Evolutionary conservation across 1,140 invertebrate species (phyloP).

Genomic region (Tribolium castaneum): DNA sequence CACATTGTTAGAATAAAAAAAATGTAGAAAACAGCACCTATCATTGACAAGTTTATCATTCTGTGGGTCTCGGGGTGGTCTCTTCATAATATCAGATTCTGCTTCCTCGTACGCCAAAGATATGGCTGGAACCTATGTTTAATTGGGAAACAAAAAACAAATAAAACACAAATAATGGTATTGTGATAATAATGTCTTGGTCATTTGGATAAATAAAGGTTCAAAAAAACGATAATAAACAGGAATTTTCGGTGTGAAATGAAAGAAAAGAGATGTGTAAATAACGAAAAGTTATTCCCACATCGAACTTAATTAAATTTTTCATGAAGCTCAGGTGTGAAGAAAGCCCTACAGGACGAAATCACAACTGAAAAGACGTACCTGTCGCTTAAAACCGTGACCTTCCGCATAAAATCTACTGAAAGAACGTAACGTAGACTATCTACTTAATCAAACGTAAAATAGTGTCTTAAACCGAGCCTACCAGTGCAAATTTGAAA

Average conservation of each 20-base stretch:
- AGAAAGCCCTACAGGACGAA: conserved; percentile 13
- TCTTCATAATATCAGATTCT: conserved; percentile 99
- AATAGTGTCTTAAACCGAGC: conserved; percentile 44
- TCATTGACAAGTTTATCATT: conserved; percentile 98
- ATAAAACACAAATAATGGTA: neutral
- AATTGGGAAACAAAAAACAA: conserved; percentile 48
- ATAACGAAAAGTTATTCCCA: neutral
- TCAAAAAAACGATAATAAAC: neutral
- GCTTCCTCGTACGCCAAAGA: conserved; percentile 99
- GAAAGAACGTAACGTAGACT: conserved; percentile 17
- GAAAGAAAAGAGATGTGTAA: neutral
- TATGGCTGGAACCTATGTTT: conserved; percentile 93
- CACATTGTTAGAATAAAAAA: conserved; percentile 51
- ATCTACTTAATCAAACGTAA: conserved; percentile 30
- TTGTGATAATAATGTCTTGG: conserved; percentile 14
- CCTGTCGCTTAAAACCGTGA: conserved; percentile 18
- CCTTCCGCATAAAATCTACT: conserved; percentile 26
- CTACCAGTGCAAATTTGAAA: conserved; percentile 48
- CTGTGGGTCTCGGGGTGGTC: conserved; percentile 95
- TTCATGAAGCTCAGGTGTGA: conserved; percentile 7
- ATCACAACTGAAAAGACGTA: neutral
- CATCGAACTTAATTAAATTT: neutral
- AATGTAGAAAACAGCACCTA: conserved; percentile 73
- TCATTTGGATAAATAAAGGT: conserved; percentile 1
- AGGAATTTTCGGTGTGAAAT: neutral